Evolutionary conservation across 2,888 invertebrate genomes (phyloP).

Genomic region (Metacarcinus magister): DNA sequence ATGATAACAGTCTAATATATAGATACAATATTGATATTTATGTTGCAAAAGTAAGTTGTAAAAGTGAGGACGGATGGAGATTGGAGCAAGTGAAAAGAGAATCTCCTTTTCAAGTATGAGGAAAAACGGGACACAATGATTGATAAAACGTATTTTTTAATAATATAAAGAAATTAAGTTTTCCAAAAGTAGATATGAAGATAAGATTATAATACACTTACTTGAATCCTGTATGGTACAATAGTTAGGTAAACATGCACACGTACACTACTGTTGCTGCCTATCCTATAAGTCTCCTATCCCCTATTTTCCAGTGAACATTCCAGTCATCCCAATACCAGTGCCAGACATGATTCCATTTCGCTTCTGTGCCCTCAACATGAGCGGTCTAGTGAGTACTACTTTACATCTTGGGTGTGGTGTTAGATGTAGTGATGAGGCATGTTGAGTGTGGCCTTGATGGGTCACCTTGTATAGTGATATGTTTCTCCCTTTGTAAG

Average conservation of each 20-base stretch:
- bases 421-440: neutral
- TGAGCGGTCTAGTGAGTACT: neutral
- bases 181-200: neutral
- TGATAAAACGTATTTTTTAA: too few species aligned
- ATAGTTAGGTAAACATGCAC: neutral
- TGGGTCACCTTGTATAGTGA: neutral
- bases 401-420: neutral
- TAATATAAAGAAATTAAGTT: neutral
- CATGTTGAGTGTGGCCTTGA: neutral
- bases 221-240: neutral
- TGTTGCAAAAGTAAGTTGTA: too few species aligned
- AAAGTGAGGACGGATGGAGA: too few species aligned
- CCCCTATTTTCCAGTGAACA: neutral
- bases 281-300: neutral
- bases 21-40: too few species aligned
- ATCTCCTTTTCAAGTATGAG: too few species aligned
- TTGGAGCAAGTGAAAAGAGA: too few species aligned
- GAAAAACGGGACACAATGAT: too few species aligned
- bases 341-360: slow-evolving; percentile 17
- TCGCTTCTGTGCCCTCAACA: slow-evolving; percentile 40
- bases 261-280: neutral
- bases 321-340: neutral
- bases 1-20: too few species aligned
- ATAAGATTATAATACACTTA: neutral
- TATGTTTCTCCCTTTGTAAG: neutral